Base-by-base conservation (phyloP, 1,140 invertebrate species). In the Cyclina sinensis region DNA sequence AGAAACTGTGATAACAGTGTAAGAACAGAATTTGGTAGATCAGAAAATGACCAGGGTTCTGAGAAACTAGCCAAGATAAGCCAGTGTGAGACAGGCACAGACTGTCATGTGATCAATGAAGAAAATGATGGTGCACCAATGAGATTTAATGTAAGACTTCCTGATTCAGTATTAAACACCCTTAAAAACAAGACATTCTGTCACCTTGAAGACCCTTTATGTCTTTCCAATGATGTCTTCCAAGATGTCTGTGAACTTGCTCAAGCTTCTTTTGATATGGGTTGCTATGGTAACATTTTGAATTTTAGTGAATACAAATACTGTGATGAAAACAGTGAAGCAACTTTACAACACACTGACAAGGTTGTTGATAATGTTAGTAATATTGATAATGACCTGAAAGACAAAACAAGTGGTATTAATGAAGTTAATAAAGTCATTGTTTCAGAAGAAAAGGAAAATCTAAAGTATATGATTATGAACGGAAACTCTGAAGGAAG, bases 241-340 rank as follows among this genome's bases (percentile, higher is more conserved):
- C 24, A 54, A 27, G n/a, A 73, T 39, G 86, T 88, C 9, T 57
- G 46, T 59, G 79, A 88, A 74, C 43, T 88, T 12, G 65, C 54
- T 46, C 79, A 82, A 35, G 86, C 86, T 30, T 88, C 79, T 59
- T 88, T 88, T 88, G 86, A 88, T 80, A 48, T 88, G 11, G 78
- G 86, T 88, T 88, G 86, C 27, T 62, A 88, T 88, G 86, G 86
- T 35, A 65, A 88, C 32, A 68, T 88, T 48, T 39, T 88, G 32
- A 35, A 62, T 18, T 78, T 46, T 86, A 39, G 48, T n/a, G 65
- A 84, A 12, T 48, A 39, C 24, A 24, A 24, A 62, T 65, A 21
- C 27, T 54, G 48, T 46, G 54, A 27, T n/a, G 43, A 62, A 39
- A 32, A 32, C 2, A 21, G 11, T 57, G 1, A n/a, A 30, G 16